Evolutionary conservation across 30 jellyfish, hydroid and myxozoan species (phyloP).

Genomic region (Pseudorhiza aurosa): DNA sequence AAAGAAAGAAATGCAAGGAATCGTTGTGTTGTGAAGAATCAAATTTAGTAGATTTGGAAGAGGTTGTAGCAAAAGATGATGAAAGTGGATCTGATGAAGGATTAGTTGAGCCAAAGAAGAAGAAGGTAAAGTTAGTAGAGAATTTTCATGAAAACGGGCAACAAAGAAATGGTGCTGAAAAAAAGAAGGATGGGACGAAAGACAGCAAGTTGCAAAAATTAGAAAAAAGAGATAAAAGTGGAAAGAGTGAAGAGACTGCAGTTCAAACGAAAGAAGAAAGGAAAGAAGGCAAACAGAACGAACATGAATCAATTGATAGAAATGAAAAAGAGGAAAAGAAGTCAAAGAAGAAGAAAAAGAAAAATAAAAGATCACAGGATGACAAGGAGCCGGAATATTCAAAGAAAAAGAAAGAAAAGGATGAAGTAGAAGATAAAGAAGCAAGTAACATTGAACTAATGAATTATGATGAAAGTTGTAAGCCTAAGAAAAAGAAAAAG

Average conservation of each 20-base stretch:
- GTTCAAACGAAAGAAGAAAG: background rate
- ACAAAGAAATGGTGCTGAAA: background rate
- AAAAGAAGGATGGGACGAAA: background rate
- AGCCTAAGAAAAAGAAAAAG: conserved; percentile 1
- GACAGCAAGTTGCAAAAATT: background rate
- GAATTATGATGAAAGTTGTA: background rate
- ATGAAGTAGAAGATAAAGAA: background rate
- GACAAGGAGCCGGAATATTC: background rate
- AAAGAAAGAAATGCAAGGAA: background rate
- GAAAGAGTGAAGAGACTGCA: background rate
- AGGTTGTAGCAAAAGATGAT: background rate
- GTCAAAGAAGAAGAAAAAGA: conserved; percentile 21
- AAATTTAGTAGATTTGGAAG: background rate
- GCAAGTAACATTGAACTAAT: background rate
- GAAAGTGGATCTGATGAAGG: background rate
- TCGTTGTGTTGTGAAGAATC: background rate
- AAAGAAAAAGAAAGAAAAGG: background rate
- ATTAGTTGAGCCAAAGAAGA: background rate
- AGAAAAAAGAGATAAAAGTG: background rate
- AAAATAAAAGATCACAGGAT: background rate
- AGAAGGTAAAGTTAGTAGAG: background rate
- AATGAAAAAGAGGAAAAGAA: background rate
- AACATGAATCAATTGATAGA: background rate
- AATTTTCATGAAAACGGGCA: no score
- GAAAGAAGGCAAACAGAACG: background rate